Conservation (phyloP, 1,140 invertebrate genomes). For the Scaptomyza montana region DNA sequence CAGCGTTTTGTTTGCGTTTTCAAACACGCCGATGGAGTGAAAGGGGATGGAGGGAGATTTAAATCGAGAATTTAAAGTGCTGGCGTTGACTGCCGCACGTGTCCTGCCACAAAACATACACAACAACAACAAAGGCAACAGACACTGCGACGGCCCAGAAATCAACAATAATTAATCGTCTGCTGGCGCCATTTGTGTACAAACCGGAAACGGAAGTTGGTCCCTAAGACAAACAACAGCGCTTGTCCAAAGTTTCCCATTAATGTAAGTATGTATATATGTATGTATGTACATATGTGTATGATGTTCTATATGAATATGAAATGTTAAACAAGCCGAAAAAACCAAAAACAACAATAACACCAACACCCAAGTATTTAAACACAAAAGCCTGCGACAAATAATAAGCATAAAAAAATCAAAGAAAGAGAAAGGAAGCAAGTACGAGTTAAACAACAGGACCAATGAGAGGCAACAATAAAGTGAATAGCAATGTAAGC, state of each 20-base stretch:
- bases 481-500: slow-evolving; percentile 50
- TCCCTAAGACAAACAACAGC: slow-evolving; percentile 59
- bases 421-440: background rate
- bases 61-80: slow-evolving; percentile 2
- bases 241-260: slow-evolving; percentile 8
- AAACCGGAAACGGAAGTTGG: slow-evolving; percentile 75
- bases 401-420: background rate
- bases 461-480: slow-evolving; percentile 22
- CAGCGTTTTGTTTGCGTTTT: slow-evolving; percentile 20
- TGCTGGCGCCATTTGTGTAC: slow-evolving; percentile 76
- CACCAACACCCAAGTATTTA: slow-evolving; percentile 20
- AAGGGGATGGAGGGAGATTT: background rate
- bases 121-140: slow-evolving; percentile 7
- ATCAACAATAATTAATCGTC: slow-evolving; percentile 78
- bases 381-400: slow-evolving; percentile 10
- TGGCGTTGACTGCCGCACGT: slow-evolving; percentile 33
- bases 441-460: slow-evolving; percentile 5
- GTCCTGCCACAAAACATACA: slow-evolving; percentile 28
- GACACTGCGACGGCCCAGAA: slow-evolving; percentile 38
- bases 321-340: slow-evolving; percentile 59
- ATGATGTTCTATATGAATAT: slow-evolving; percentile 59
- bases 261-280: background rate
- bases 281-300: background rate
- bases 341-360: slow-evolving; percentile 5
- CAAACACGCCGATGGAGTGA: background rate